Evolutionary conservation across 2,888 invertebrate genomes (phyloP), one percentile per base, ranked within the genome.

Genomic region (Drosophila borborema): DNA sequence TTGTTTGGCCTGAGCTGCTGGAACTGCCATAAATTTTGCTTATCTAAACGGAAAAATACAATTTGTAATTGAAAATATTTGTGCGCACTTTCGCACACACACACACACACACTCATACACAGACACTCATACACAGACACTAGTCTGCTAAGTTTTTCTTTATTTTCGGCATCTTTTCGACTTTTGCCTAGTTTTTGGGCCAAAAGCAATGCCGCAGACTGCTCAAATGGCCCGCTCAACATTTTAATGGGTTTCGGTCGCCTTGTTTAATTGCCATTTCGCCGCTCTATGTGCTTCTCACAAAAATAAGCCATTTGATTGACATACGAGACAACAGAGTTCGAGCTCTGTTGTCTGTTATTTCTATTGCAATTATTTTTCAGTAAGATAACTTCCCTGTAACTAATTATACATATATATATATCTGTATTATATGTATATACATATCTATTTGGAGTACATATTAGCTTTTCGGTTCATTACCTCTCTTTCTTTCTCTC

Each of bases 11-110:
- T 20, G 43, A 45, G 45, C 68, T 67, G 64, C 61, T 72, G 66
- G 54, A 73, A 68, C 82, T 89, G 89, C 87, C 89, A 86, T 86
- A 89, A 86, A 86, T 86, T 86, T 79, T 87, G 86, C 89, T 86
- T 86, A 86, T 86, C 86, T 86, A 79, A 86, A 87, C 86, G 86
- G 86, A 86, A 86, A 85, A 86, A 89, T 87, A 89, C 89, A 86
- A 86, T 86, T 86, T 86, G 86, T 86, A 86, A 86, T 86, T 86
- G 86, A 86, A 86, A 89, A 89, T 86, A 86, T 86, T 89, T 86
- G 77, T 81, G 82, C 68, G 62, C 78, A 70, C 66, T 71, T 49
- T 20, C 54, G 48, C 48, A 66, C 62, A 69, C 67, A 72, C 54
- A 71, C 45, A 53, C 54, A 38, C 48, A 49, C n/a, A 40, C 7